Base-by-base conservation (phyloP, 2,888 invertebrate species). In the Tolmerus cingulatus region DNA sequence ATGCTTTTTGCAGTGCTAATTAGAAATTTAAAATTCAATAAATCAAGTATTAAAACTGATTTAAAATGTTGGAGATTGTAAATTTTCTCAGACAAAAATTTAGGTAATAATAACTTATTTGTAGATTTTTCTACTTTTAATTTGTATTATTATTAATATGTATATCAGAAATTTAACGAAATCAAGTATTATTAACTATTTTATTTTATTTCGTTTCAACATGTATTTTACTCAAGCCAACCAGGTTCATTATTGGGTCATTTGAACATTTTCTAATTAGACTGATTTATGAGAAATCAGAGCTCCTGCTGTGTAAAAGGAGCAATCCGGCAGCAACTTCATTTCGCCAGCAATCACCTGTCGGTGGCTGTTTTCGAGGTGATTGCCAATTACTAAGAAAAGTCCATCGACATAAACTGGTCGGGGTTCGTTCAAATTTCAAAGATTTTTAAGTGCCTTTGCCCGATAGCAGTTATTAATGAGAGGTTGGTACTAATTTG, bases 381-480 rank as follows among this genome's bases (percentile, higher is more conserved):
- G 66, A 66, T 66, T 66, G 66, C 23, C 23, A 66, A 66, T 27
- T 23, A 23, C 66, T 8, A 46, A 14, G 14, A 14, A 27, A 23
- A 66, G 27, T 9, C 9, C 66, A 9, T 27, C 66, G 23, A 66
- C 23, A 23, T 23, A 78, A 77, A 78, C 78, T 78, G 78, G 40
- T 78, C 78, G 78, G 40, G 19, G 8, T 43, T 9, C 12, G 23
- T 12, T 78, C n/a, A 78, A 78, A 78, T 46, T 78, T 78, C 9
- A 46, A 40, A 43, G 46, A 78, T 78, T 78, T 78, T 78, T 78
- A 78, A 78, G 78, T 78, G 78, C 19, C 23, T 5, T 1, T 43
- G 37, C 34, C 78, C 19, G 78, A 78, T 78, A 78, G 78, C 78
- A 78, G 78, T 40, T 40, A 40, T 78, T 40, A 78, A 78, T 40